Conservation (phyloP, 2,113 vertebrate genomes). For the Malurus cyaneus region DNA sequence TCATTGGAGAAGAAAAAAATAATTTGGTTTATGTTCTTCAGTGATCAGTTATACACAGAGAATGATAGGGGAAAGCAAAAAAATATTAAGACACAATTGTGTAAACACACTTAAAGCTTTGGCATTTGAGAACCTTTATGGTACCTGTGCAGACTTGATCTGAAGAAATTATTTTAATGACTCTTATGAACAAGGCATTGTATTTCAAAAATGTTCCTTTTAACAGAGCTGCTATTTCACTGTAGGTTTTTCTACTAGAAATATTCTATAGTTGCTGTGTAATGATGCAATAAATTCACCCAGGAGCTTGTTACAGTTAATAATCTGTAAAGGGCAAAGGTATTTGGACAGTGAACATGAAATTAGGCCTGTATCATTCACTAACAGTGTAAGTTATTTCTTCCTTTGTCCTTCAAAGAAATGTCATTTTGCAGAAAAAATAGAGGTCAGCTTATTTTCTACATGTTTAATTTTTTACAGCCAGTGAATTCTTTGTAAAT, state of each 20-base stretch:
- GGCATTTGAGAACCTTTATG: neutral
- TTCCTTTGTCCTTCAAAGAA: slow-evolving; percentile 38
- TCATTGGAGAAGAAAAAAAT: neutral
- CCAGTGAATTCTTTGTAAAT: slow-evolving; percentile 49
- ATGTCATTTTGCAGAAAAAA: neutral
- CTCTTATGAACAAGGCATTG: neutral
- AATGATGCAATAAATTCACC: slow-evolving; percentile 50
- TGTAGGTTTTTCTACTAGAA: neutral
- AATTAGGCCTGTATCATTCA: slow-evolving; percentile 40
- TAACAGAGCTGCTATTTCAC: neutral
- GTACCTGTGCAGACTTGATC: neutral
- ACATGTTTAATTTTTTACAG: slow-evolving; percentile 50
- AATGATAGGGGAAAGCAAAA: neutral
- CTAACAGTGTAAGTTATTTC: slow-evolving; percentile 1
- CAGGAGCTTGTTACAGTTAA: slow-evolving; percentile 44
- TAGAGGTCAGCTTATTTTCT: slow-evolving; percentile 45
- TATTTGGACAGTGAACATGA: slow-evolving; percentile 49
- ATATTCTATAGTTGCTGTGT: neutral
- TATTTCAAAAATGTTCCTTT: neutral
- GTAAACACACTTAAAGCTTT: neutral
- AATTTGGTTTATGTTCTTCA: neutral
- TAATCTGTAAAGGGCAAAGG: slow-evolving; percentile 55
- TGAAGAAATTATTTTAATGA: neutral
- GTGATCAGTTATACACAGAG: neutral
- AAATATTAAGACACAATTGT: neutral